A percentile compares a stretch with the other conserved stretches of the same genome.
These are phyloP conservation scores for Trichomalopsis sarcophagae DNA, from an alignment of 1,140 invertebrate genomes.

Conservation along the genomic window DNA sequence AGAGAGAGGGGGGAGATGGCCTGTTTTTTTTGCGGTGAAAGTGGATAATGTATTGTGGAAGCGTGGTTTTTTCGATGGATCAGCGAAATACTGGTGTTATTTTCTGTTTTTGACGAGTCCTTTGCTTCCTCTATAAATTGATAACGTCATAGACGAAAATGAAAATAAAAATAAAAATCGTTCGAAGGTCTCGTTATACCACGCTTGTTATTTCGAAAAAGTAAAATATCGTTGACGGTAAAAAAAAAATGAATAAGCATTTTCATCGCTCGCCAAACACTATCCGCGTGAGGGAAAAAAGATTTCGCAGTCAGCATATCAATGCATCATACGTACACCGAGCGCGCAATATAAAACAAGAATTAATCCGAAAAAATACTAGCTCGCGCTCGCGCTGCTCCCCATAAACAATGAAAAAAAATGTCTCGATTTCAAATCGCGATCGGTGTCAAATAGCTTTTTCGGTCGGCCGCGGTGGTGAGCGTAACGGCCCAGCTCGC, in stretches of 20 bases:
- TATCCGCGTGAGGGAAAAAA: neutral
- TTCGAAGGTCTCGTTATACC: no score
- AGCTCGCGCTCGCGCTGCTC: neutral
- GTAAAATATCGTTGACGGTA: no score
- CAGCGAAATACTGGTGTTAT: no score
- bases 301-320: neutral
- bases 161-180: no score
- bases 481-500: constrained; percentile 29
- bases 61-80: neutral
- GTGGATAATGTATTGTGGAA: neutral
- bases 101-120: no score
- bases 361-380: constrained; percentile 29
- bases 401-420: constrained; percentile 42
- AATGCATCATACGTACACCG: neutral
- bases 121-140: no score
- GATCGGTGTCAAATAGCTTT: constrained; percentile 46
- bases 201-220: no score
- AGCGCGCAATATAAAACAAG: neutral
- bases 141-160: no score
- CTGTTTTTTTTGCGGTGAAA: neutral
- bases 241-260: neutral
- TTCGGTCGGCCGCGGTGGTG: constrained; percentile 19
- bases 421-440: constrained; percentile 44
- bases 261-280: neutral
- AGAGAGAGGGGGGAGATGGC: neutral